These are phyloP conservation scores for Ceyx melanurus DNA, from an alignment of 2,113 vertebrate genomes.

Conservation along the genomic window DNA sequence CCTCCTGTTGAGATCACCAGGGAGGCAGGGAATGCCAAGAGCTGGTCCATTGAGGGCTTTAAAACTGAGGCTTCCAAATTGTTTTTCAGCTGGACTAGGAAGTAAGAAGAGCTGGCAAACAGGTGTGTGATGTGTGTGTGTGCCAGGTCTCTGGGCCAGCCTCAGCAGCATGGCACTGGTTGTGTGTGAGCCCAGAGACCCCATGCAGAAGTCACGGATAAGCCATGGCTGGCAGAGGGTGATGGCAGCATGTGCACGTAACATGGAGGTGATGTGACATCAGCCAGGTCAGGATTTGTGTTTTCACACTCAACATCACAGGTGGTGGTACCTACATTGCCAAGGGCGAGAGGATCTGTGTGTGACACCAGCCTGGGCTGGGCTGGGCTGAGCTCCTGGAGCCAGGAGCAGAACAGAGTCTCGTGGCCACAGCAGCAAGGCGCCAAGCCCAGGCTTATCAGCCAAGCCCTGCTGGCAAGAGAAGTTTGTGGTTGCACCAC, in stretches of 20 bases:
- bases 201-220: neutral
- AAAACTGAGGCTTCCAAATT: neutral
- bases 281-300: neutral
- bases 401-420: neutral
- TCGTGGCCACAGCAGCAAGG: neutral
- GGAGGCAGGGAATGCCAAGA: neutral
- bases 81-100: slow-evolving; percentile 17
- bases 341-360: neutral
- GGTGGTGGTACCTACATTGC: neutral
- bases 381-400: neutral
- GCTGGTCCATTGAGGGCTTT: slow-evolving; percentile 16
- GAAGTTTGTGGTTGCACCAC: neutral
- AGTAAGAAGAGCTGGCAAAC: neutral
- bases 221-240: rapidly evolving
- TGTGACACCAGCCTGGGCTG: neutral
- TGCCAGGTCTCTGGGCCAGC: neutral
- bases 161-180: neutral
- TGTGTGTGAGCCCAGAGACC: neutral
- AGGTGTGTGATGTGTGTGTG: neutral
- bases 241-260: neutral
- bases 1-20: neutral
- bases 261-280: neutral
- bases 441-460: neutral
- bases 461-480: neutral
- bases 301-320: rapidly evolving